A percentile compares a stretch with the other conserved stretches of the same genome.
Conservation (phyloP, 1,140 invertebrate species). For the Oreohelix idahoensis region DNA sequence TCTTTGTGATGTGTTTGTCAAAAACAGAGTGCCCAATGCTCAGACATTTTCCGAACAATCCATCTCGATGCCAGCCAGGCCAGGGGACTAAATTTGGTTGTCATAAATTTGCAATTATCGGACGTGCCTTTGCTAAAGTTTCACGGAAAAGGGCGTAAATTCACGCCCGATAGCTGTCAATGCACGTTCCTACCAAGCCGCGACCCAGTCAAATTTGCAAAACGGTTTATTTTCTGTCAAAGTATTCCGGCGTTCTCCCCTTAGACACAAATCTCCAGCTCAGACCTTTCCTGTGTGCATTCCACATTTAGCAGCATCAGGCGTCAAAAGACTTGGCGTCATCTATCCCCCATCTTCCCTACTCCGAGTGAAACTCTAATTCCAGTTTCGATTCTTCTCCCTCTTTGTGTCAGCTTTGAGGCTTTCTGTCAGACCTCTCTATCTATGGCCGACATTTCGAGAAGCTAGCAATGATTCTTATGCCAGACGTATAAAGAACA, state of each 20-base stretch:
- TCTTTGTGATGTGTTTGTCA: too few species aligned
- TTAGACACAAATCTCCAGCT: constrained; percentile 3
- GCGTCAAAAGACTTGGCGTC: not conserved
- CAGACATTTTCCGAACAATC: too few species aligned
- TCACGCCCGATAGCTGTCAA: not conserved
- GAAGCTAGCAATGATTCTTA: not conserved
- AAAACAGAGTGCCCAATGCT: too few species aligned
- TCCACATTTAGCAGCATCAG: not conserved
- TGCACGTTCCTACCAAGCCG: not conserved
- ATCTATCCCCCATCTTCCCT: not conserved
- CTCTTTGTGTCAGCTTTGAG: constrained; percentile 1
- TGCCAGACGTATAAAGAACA: not conserved
- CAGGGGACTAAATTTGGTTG: not conserved
- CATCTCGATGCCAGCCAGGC: too few species aligned
- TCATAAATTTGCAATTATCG: constrained; percentile 1
- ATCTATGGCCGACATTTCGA: not conserved
- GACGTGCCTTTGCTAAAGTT: not conserved
- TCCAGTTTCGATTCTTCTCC: not conserved
- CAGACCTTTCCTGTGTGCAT: constrained; percentile 11
- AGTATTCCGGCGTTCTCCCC: not conserved
- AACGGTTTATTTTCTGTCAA: constrained; percentile 11
- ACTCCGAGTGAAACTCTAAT: not conserved
- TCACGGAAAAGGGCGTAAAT: not conserved
- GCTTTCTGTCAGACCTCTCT: constrained; percentile 3
- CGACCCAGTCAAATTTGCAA: constrained; percentile 14